Evolutionary conservation across 2,113 vertebrate genomes (phyloP), one percentile per base, ranked within the genome.

Genomic region (Isichthys henryi): DNA sequence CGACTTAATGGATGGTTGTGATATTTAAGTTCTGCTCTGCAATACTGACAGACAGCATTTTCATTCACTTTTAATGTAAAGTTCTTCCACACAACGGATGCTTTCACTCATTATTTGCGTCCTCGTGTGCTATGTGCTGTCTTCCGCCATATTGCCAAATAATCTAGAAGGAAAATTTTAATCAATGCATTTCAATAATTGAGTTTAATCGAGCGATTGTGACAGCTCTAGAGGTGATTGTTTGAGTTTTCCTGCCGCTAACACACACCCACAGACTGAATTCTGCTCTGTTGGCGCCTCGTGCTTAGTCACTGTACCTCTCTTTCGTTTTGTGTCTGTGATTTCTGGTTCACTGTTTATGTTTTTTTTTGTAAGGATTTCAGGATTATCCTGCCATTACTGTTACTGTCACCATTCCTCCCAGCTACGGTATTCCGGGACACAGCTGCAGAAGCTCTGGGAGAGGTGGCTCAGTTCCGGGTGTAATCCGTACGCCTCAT

Each of bases 401-500:
- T 43, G 74, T 74, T 46, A 89, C 53, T n/a, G 15, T 45, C 13
- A 10, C 43, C 45, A 31, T 19, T 52, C 56, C 10, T 8, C 21
- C 87, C 87, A n/a, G 58, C 31, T 23, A 9, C 43, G 45, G 66
- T 43, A 31, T 89, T 49, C 48, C 11, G 2, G 83, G 83, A 23
- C 89, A 87, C 89, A 77, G 89, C 89, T 86, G 89, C 27, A 19
- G 58, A 23, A 39, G 89, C 89, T 74, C 84, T 27, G 31, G 62
- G 45, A 15, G n/a, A 15, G 17, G 39, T 9, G 56, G 56, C 56
- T 5, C n/a, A 21, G 58, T 74, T 89, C 87, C n/a, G 52, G 52
- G n/a, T 23, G 50, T 87, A 35, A 21, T 52, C 56, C 89, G 17
- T 50, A 90, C 27, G 88, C 21, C 66, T 90, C 89, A 88, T 91